phyloP scores from a whole-genome alignment of 1,140 invertebrate genomes.

The Coenobita brevimanus region DNA sequence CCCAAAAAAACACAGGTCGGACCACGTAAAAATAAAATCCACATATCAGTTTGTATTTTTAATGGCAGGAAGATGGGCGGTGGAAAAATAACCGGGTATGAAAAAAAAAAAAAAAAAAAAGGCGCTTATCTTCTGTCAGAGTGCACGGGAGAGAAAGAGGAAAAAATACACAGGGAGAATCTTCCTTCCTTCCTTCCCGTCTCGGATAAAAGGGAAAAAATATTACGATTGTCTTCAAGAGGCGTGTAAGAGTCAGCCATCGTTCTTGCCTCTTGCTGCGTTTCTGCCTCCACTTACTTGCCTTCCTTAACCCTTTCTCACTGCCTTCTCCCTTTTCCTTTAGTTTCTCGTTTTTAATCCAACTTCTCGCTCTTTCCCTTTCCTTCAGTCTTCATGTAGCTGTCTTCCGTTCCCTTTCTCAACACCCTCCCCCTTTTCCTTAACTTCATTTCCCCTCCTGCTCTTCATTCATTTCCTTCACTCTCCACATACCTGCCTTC shows the following conservation, averaged over 20 bases:
- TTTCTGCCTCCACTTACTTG: too few relatives aligned
- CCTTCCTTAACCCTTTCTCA: too few relatives aligned
- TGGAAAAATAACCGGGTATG: too few relatives aligned
- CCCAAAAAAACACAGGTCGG: too few relatives aligned
- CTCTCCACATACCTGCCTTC: not conserved
- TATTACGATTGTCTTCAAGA: conserved; percentile 31
- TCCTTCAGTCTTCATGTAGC: not conserved
- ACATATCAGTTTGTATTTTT: too few relatives aligned
- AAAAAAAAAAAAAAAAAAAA: too few relatives aligned
- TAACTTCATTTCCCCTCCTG: not conserved
- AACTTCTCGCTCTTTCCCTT: not conserved
- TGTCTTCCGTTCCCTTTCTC: not conserved
- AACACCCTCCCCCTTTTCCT: not conserved
- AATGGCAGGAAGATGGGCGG: too few relatives aligned
- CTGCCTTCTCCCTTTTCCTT: not conserved
- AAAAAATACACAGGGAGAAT: not conserved
- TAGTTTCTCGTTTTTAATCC: not conserved
- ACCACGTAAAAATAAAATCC: too few relatives aligned
- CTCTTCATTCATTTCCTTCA: not conserved
- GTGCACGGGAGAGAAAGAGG: not conserved
- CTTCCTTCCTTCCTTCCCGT: not conserved
- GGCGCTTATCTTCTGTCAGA: too few relatives aligned
- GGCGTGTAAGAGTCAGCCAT: not conserved
- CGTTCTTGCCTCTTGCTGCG: too few relatives aligned
- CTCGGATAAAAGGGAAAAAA: conserved; percentile 3